phyloP scores from a whole-genome alignment of 2,113 vertebrate species.

The Balaenoptera acutorostrata region DNA sequence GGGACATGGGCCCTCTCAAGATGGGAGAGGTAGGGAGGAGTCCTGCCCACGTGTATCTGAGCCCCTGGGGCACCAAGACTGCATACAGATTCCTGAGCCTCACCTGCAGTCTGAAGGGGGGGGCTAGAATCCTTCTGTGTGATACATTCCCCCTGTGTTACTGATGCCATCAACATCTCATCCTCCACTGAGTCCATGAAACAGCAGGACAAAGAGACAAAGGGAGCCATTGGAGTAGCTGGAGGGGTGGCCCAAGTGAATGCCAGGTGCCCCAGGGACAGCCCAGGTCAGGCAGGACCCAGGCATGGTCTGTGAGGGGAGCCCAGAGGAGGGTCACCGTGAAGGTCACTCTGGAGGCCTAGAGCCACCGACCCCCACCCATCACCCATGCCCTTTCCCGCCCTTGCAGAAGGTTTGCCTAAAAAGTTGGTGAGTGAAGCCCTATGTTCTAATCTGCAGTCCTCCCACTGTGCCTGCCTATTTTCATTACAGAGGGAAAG shows the following conservation, averaged over 20 bases:
- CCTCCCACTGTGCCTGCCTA: conserved; percentile 77
- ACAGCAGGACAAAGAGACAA: neutral
- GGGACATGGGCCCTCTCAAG: neutral
- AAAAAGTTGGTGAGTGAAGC: conserved; percentile 78
- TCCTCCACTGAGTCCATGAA: neutral
- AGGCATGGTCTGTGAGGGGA: neutral
- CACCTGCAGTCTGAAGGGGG: neutral
- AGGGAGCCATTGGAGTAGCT: neutral
- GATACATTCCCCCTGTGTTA: neutral
- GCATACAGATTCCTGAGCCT: neutral
- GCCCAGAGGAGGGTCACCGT: neutral
- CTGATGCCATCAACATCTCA: neutral
- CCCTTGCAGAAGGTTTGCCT: conserved; percentile 81
- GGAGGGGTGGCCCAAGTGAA: neutral
- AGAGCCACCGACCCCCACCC: conserved; percentile 61
- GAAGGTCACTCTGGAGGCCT: conserved; percentile 55
- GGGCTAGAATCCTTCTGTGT: neutral
- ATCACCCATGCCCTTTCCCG: conserved; percentile 74
- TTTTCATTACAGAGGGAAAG: conserved; percentile 83
- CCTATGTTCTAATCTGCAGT: conserved; percentile 82
- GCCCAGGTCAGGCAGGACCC: neutral
- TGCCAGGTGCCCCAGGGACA: neutral
- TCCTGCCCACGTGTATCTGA: neutral
- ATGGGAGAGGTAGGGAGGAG: neutral
- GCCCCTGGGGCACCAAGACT: neutral